Conservation (phyloP, 2,113 vertebrate species). For the Neotragus pygmaeus region DNA sequence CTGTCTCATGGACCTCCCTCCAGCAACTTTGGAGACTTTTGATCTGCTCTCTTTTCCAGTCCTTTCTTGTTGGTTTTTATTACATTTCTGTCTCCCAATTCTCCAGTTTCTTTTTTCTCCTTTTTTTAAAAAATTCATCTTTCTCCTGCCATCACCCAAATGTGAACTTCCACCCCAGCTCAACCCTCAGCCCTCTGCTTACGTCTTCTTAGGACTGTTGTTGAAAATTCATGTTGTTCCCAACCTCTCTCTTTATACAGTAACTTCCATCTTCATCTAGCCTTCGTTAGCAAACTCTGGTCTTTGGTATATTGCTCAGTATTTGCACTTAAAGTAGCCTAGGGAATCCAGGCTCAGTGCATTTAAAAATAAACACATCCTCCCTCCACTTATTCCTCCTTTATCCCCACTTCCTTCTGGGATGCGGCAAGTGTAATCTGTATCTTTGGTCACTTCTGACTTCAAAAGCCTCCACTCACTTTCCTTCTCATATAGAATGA, state of each 20-base stretch:
- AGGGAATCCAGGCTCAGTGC: background rate
- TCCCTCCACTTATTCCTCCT: background rate
- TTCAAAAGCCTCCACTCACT: background rate
- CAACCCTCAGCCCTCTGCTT: background rate
- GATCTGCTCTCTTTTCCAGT: background rate
- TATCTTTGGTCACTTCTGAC: background rate
- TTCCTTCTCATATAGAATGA: background rate
- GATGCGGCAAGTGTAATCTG: background rate
- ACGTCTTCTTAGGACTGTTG: background rate
- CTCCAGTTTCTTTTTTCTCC: background rate
- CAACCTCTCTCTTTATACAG: background rate
- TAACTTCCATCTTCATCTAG: background rate
- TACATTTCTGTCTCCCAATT: background rate
- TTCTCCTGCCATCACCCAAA: background rate
- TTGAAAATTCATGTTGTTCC: background rate
- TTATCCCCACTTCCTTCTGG: background rate
- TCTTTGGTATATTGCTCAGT: background rate
- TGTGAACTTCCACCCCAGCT: background rate
- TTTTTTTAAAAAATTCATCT: background rate
- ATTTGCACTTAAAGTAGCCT: background rate
- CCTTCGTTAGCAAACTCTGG: background rate
- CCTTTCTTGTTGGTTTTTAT: background rate
- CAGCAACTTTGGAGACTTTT: background rate
- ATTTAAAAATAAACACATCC: background rate
- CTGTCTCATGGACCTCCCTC: background rate